A percentile compares a stretch with the other conserved stretches of the same genome.
Evolutionary conservation across 2,797 vertebrate genomes (phyloP).

Genomic region (Paratrypauchen microcephalus): DNA sequence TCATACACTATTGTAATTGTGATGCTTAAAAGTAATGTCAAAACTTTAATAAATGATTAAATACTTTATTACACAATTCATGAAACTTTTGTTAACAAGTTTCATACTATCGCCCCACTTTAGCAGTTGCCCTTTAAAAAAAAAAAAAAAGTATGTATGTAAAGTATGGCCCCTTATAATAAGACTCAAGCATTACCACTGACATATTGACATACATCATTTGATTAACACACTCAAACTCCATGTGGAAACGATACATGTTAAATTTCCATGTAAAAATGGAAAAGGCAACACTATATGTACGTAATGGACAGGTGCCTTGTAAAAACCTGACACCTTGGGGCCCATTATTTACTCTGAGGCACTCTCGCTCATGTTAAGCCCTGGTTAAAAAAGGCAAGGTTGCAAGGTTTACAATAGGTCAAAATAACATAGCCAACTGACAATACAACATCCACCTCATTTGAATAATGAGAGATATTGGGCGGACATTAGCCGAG

Average conservation of each 20-base stretch:
- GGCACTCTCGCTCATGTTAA: conserved; percentile 51
- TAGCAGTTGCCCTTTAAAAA: neutral
- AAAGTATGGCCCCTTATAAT: neutral
- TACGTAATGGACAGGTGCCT: conserved; percentile 75
- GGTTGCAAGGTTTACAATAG: conserved; percentile 83
- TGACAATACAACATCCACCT: conserved; percentile 83
- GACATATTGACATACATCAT: neutral
- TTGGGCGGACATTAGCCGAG: conserved; percentile 75
- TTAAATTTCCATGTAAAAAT: conserved; percentile 75
- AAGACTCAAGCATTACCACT: neutral
- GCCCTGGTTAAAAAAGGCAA: conserved; percentile 56
- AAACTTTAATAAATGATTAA: neutral
- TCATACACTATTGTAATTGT: neutral
- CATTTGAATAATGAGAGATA: conserved; percentile 86
- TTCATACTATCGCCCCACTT: neutral
- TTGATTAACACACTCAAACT: conserved; percentile 30
- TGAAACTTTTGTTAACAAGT: neutral
- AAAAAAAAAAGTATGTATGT: neutral
- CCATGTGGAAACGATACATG: conserved; percentile 67
- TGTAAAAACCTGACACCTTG: conserved; percentile 70
- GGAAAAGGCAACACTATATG: conserved; percentile 70
- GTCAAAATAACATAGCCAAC: conserved; percentile 81
- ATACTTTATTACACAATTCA: neutral
- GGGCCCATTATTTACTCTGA: conserved; percentile 75
- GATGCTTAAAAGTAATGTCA: neutral